Base-by-base conservation (phyloP, 2,888 invertebrate genomes). In the Dione vanillae region DNA sequence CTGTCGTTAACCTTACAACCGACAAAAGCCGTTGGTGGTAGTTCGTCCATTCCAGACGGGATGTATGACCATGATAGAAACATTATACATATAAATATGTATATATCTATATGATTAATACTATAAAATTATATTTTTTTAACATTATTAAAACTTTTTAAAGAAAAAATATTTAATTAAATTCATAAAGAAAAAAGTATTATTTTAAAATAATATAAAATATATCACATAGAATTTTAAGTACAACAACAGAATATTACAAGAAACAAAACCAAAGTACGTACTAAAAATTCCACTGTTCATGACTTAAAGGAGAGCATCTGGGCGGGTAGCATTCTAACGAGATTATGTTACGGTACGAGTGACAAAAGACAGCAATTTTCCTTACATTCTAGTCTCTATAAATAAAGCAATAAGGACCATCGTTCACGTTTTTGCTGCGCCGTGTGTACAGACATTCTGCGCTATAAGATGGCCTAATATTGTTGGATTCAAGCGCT, bases 311-410 rank as follows among this genome's bases (percentile, higher is more conserved):
- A 74, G 54, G 75, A 75, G 78, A 80, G 78, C 82, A 81, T 74
- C 74, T 75, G 78, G 73, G 71, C 75, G 72, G 72, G 76, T 74
- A 71, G 74, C 77, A 77, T 78, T 77, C 75, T 80, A 81, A 81
- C 79, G 74, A 79, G 82, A 83, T 83, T 82, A 80, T 79, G 76
- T 79, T 79, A 78, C 77, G 75, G 58, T 67, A 72, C 64, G 37
- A 45, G 40, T 14, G 52, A 45, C 45, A 20, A 59, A 41, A 45
- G 5, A 19, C n/a, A 11, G 10, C 43, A 35, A 14, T 45, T 20
- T 37, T 20, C 19, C 27, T 61, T 35, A 45, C 16, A 66, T 47
- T 66, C 14, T 65, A 45, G 47, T 14, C 65, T 37, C 16, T 59
- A 49, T 40, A 0, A 10, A 14, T 19, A 16, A 14, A 49, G 19